Conservation (phyloP, 2,113 vertebrate genomes). For the Acanthochromis polyacanthus region DNA sequence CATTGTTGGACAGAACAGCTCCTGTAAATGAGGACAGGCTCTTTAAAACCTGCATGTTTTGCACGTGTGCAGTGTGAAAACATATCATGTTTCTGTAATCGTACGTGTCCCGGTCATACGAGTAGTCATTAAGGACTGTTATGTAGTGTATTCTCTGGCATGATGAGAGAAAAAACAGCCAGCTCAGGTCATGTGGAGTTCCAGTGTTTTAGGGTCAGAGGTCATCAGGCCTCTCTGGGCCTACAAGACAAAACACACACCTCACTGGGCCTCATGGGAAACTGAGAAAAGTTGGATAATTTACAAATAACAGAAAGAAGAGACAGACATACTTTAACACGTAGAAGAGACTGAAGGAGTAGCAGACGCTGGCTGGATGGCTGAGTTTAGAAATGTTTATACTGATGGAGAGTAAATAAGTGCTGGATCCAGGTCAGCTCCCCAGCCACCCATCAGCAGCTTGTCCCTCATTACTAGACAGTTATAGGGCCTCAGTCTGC, state of each 20-base stretch:
- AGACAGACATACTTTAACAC: neutral
- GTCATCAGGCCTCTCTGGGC: conserved; percentile 25
- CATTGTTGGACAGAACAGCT: conserved; percentile 17
- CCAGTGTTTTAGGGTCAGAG: conserved; percentile 38
- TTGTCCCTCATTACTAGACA: conserved; percentile 74
- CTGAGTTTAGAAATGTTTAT: conserved; percentile 11
- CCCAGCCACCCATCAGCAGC: conserved; percentile 56
- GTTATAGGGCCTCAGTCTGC: conserved; percentile 62
- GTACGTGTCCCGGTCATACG: neutral
- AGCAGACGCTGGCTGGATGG: neutral
- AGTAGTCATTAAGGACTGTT: conserved; percentile 23
- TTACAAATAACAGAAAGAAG: neutral
- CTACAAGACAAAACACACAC: conserved; percentile 21
- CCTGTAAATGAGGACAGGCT: neutral
- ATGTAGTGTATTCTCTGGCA: conserved; percentile 25
- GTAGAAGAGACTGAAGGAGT: neutral
- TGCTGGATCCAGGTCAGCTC: conserved; percentile 66
- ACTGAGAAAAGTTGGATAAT: neutral
- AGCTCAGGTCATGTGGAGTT: conserved; percentile 34
- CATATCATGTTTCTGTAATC: conserved; percentile 8
- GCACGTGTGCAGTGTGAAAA: neutral
- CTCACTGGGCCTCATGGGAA: neutral
- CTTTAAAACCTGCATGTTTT: neutral
- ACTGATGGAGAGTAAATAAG: conserved; percentile 26
- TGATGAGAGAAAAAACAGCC: conserved; percentile 30